These are phyloP conservation scores for Turdus rufiventris DNA, from an alignment of 2,113 vertebrate species.

Conservation along the genomic window DNA sequence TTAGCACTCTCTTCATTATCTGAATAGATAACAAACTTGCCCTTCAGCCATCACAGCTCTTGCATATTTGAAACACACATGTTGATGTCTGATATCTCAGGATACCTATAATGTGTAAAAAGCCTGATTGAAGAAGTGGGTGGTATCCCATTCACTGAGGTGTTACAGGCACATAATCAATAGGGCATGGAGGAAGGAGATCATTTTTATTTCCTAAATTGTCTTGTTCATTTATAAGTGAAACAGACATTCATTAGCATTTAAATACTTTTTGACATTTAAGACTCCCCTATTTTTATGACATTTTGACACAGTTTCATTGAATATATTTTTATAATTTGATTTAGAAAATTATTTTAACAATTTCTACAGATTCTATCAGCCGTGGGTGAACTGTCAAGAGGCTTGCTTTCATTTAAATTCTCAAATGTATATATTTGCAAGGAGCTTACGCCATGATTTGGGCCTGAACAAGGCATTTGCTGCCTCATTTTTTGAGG, in stretches of 20 bases:
- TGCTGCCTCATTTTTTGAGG: background rate
- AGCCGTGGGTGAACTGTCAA: background rate
- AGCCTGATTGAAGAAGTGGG: background rate
- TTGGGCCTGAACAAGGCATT: background rate
- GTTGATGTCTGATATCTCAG: background rate
- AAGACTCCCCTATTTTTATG: slow-evolving; percentile 38
- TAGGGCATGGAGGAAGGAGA: slow-evolving; percentile 20
- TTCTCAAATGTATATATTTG: background rate
- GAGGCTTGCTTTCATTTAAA: slow-evolving; percentile 14
- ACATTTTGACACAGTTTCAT: slow-evolving; percentile 24
- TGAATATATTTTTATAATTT: slow-evolving; percentile 30
- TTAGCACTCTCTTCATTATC: background rate
- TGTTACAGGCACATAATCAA: slow-evolving; percentile 37
- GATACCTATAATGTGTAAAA: background rate
- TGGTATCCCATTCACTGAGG: background rate
- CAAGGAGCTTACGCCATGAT: background rate
- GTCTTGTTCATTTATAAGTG: slow-evolving; percentile 27
- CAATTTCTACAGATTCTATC: slow-evolving; percentile 1
- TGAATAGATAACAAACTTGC: background rate
- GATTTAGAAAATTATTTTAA: slow-evolving; percentile 24
- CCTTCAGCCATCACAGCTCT: background rate
- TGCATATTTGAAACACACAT: background rate
- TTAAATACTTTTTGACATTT: slow-evolving; percentile 56
- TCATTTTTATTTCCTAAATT: slow-evolving; percentile 40
- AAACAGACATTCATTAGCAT: slow-evolving; percentile 54